Percentiles rank a stretch among this genome's conserved stretches.
These are phyloP conservation scores for Plestiodon gilberti DNA, from an alignment of 2,113 vertebrate genomes.

Conservation along the genomic window DNA sequence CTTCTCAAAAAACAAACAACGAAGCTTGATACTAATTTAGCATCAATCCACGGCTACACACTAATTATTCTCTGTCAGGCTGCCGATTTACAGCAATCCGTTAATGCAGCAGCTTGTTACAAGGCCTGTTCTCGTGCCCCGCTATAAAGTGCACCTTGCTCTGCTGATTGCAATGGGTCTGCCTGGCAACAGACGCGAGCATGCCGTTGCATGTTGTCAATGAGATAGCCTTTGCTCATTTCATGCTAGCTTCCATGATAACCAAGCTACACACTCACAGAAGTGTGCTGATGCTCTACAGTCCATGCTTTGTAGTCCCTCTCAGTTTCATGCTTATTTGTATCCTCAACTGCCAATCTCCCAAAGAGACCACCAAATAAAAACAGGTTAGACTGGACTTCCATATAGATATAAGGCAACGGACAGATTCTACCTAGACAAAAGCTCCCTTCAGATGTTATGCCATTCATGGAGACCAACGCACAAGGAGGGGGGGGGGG, in stretches of 20 bases:
- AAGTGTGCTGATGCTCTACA: background rate
- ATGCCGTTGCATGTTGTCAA: background rate
- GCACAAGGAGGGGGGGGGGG: too few species aligned
- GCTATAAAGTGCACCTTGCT: background rate
- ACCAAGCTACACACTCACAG: background rate
- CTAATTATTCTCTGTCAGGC: background rate
- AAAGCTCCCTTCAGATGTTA: background rate
- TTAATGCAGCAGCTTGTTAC: background rate
- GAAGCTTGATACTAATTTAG: background rate
- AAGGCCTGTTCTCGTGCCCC: background rate
- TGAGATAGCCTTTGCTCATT: background rate
- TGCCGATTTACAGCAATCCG: background rate
- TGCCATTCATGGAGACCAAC: too few species aligned
- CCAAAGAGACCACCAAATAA: too few species aligned
- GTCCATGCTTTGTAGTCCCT: background rate
- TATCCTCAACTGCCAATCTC: too few species aligned
- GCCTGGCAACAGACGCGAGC: background rate
- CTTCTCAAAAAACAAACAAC: background rate
- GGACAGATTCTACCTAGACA: background rate
- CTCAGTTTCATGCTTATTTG: too few species aligned
- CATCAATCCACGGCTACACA: background rate
- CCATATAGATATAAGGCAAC: background rate
- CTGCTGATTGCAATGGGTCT: background rate
- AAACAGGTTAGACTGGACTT: background rate
- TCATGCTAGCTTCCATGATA: background rate